A percentile compares a stretch with the other conserved stretches of the same genome.
Conservation (phyloP, 2,888 invertebrate genomes). For the Trachelus stipa region DNA sequence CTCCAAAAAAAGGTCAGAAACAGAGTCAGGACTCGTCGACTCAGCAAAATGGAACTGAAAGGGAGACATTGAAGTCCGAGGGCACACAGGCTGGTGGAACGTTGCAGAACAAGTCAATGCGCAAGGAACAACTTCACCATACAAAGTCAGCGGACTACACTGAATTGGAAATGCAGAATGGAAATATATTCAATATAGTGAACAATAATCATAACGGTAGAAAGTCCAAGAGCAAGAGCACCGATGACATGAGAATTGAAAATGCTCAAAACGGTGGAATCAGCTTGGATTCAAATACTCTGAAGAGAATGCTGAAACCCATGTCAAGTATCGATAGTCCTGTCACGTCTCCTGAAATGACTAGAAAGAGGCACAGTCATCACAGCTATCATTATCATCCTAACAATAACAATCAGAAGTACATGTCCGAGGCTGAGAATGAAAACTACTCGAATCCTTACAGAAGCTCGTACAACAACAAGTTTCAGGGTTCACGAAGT, state of each 20-base stretch:
- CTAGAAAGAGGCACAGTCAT: constrained; percentile 80
- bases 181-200: constrained; percentile 63
- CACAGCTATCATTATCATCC: constrained; percentile 69
- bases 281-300: constrained; percentile 82
- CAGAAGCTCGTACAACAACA: constrained; percentile 58
- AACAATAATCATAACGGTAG: constrained; percentile 69
- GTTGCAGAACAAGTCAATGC: constrained; percentile 66
- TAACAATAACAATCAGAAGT: constrained; percentile 68
- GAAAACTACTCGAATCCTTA: constrained; percentile 61
- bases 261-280: constrained; percentile 65
- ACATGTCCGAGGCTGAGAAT: constrained; percentile 70
- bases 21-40: constrained; percentile 68
- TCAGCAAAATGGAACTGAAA: constrained; percentile 57
- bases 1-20: constrained; percentile 67
- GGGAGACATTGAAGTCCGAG: constrained; percentile 78
- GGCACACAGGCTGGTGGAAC: constrained; percentile 87
- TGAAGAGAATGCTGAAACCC: constrained; percentile 94
- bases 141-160: constrained; percentile 71
- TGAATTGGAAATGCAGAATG: constrained; percentile 67
- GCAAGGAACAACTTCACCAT: constrained; percentile 62
- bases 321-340: constrained; percentile 92
- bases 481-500: constrained; percentile 70
- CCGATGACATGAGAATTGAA: constrained; percentile 82
- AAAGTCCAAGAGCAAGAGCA: constrained; percentile 87
- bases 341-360: constrained; percentile 92